Evolutionary conservation across 2,888 invertebrate species (phyloP).

Genomic region (Drosophila infuscata): DNA sequence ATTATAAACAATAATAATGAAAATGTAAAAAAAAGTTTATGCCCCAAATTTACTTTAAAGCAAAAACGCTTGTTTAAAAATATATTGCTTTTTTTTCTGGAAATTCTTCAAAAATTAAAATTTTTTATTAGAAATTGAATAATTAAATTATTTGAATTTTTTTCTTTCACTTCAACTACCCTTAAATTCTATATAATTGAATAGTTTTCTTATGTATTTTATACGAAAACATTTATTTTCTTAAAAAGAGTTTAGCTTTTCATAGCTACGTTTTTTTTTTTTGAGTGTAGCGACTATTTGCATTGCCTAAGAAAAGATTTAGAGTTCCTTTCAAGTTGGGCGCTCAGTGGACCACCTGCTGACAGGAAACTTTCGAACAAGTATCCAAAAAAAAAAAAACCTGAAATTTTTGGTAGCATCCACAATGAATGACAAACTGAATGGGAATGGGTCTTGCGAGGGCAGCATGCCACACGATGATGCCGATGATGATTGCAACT

Average conservation of each 20-base stretch:
- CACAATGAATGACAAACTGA: constrained; percentile 56
- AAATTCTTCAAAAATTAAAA: not conserved
- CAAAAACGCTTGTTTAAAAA: not conserved
- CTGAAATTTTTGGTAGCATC: not conserved
- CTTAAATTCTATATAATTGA: not conserved
- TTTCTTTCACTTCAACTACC: not conserved
- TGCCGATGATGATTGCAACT: not conserved
- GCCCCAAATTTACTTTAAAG: not conserved
- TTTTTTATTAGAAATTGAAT: not conserved
- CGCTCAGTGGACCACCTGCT: constrained; percentile 77
- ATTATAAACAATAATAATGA: not conserved
- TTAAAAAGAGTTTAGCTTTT: not conserved
- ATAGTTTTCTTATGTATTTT: not conserved
- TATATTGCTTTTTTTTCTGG: not conserved
- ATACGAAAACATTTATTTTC: not conserved
- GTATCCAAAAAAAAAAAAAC: not conserved
- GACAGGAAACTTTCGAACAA: constrained; percentile 75
- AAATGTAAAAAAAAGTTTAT: fast-evolving
- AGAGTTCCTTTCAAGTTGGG: constrained; percentile 64
- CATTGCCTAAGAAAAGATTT: constrained; percentile 55
- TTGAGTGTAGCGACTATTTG: not conserved
- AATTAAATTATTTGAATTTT: not conserved
- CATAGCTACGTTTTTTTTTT: not conserved
- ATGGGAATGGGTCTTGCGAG: constrained; percentile 28
- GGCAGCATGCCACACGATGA: constrained; percentile 23